phyloP scores from a whole-genome alignment of 2,797 vertebrate species.

The Geotrypetes seraphini region DNA sequence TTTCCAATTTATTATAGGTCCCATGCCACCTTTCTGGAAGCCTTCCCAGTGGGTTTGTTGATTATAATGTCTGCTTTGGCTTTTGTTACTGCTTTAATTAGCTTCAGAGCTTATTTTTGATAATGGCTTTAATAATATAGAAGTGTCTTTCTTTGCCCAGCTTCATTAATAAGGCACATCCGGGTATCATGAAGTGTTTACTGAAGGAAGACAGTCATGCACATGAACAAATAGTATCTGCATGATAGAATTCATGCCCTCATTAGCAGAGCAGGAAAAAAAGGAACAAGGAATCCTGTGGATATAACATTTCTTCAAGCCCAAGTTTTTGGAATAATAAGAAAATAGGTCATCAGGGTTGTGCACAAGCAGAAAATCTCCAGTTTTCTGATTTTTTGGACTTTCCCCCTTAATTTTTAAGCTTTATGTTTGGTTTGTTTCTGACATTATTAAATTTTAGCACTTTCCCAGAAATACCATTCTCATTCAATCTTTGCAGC shows the following conservation, averaged over 20 bases:
- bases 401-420: too few relatives aligned
- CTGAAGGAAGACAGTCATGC: constrained; percentile 15
- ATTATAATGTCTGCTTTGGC: constrained; percentile 22
- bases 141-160: neutral
- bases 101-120: constrained; percentile 29
- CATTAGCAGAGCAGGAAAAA: constrained; percentile 22
- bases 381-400: too few relatives aligned
- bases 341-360: too few relatives aligned
- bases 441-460: too few relatives aligned
- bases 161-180: constrained; percentile 16
- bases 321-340: too few relatives aligned
- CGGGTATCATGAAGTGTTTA: constrained; percentile 35
- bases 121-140: constrained; percentile 33
- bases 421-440: too few relatives aligned
- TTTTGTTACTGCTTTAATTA: constrained; percentile 25
- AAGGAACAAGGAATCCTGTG: constrained; percentile 25
- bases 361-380: too few relatives aligned
- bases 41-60: constrained; percentile 11
- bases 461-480: too few relatives aligned
- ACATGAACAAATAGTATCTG: constrained; percentile 26
- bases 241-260: constrained; percentile 24
- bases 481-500: too few relatives aligned
- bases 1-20: neutral
- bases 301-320: too few relatives aligned
- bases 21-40: neutral